Evolutionary conservation across 1,140 invertebrate genomes (phyloP).

Genomic region (Spodoptera litura): DNA sequence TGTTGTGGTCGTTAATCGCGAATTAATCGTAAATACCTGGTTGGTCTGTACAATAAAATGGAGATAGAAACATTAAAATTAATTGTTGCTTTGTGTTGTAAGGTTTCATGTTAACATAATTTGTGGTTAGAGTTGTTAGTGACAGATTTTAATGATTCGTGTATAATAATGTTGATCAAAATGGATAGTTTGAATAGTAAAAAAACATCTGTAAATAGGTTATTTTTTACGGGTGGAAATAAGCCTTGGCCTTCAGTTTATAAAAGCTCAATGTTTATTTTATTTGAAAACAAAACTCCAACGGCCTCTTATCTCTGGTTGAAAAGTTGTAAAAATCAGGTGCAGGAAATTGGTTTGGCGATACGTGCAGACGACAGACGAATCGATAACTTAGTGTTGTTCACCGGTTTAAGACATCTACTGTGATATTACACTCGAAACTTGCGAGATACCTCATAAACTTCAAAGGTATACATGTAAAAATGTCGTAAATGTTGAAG

Average conservation of each 20-base stretch:
- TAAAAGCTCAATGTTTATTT: not conserved
- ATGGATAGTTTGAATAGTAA: no score
- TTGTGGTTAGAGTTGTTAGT: not conserved
- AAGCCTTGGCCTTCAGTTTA: no score
- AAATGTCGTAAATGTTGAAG: not conserved
- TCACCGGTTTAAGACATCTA: conserved; percentile 19
- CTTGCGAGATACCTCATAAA: conserved; percentile 19
- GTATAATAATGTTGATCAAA: no score
- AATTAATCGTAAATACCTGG: not conserved
- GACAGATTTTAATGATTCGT: not conserved
- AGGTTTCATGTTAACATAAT: not conserved
- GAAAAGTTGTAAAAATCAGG: conserved; percentile 35
- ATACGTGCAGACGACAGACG: conserved; percentile 16
- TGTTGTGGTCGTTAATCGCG: not conserved
- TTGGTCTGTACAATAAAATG: not conserved
- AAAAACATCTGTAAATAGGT: no score
- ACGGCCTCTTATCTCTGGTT: conserved; percentile 12
- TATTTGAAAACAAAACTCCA: conserved; percentile 2
- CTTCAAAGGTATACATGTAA: not conserved
- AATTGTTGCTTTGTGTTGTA: conserved; percentile 1
- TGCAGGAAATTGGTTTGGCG: conserved; percentile 35
- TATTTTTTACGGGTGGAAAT: no score
- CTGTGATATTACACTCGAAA: not conserved
- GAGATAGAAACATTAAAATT: conserved; percentile 10
- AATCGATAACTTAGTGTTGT: conserved; percentile 36